phyloP scores from a whole-genome alignment of 2,888 invertebrate genomes.

The Anthoptus insignis region DNA sequence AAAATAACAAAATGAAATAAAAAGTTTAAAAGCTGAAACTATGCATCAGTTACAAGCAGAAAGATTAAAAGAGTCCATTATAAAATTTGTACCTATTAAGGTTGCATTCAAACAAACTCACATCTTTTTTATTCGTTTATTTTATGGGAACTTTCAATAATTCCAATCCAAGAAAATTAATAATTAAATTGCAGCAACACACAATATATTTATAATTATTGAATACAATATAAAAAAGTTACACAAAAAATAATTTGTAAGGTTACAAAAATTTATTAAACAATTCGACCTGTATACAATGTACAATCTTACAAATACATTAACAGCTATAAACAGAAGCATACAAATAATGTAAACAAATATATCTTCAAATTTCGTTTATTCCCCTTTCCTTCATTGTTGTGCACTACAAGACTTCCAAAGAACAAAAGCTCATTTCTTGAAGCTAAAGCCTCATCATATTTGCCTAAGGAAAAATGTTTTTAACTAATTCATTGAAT shows the following conservation, averaged over 20 bases:
- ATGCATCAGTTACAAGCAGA: not conserved
- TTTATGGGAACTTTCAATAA: not conserved
- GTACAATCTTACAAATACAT: not conserved
- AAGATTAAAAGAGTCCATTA: not conserved
- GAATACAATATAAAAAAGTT: not conserved
- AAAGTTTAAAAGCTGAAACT: not conserved
- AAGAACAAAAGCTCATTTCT: not conserved
- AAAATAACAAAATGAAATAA: not conserved
- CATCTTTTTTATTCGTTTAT: not conserved
- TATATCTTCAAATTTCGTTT: not conserved
- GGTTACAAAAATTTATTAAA: no score
- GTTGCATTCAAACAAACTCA: not conserved
- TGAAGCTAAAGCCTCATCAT: not conserved
- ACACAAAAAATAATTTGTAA: no score
- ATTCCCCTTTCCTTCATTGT: not conserved
- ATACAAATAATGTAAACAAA: not conserved
- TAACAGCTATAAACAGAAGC: not conserved
- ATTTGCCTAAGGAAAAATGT: slow-evolving; percentile 8
- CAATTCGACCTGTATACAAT: no score
- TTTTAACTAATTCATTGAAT: slow-evolving; percentile 12
- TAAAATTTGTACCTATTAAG: not conserved
- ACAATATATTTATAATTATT: no score
- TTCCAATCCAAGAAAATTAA: not conserved
- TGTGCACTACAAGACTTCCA: not conserved
- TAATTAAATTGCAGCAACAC: no score